A percentile compares a stretch with the other conserved stretches of the same genome.
phyloP scores from a whole-genome alignment of 2,888 invertebrate species.

The Chrysolina oricalcia region DNA sequence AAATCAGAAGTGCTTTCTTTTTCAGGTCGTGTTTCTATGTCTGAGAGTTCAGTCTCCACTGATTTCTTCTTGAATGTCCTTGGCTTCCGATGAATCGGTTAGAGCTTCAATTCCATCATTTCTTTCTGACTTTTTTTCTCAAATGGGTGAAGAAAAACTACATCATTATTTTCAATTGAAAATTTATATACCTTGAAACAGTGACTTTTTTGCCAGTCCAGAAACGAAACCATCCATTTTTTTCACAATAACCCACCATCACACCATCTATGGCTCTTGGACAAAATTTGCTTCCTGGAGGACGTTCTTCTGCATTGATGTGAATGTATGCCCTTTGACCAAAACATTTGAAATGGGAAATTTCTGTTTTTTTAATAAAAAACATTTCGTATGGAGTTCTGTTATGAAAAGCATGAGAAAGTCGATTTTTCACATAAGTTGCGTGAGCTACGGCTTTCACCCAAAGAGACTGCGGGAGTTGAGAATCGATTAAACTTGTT shows the following conservation, averaged over 20 bases:
- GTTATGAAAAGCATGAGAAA: constrained; percentile 6
- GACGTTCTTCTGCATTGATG: constrained; percentile 19
- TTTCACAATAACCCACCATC: too few relatives aligned
- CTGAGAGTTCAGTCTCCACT: neutral
- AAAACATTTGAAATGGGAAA: too few relatives aligned
- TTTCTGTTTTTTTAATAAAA: constrained; percentile 8
- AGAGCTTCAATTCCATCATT: too few relatives aligned
- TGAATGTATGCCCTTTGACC: neutral
- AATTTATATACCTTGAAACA: constrained; percentile 7
- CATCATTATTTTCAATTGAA: neutral
- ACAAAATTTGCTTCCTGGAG: neutral
- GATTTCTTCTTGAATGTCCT: constrained; percentile 5
- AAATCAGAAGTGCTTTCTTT: neutral
- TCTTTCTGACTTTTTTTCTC: too few relatives aligned
- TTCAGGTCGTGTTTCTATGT: constrained; percentile 14
- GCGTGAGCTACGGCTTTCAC: too few relatives aligned
- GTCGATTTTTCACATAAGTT: too few relatives aligned
- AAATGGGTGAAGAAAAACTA: too few relatives aligned
- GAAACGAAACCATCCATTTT: constrained; percentile 22
- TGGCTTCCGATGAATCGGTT: neutral
- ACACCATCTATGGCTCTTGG: constrained; percentile 8
- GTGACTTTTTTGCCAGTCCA: constrained; percentile 14
- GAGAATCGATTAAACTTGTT: too few relatives aligned
- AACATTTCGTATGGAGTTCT: constrained; percentile 23
- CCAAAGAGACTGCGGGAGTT: too few relatives aligned